phyloP scores from a whole-genome alignment of 2,797 vertebrate genomes.

The Pipistrellus pipistrellus region DNA sequence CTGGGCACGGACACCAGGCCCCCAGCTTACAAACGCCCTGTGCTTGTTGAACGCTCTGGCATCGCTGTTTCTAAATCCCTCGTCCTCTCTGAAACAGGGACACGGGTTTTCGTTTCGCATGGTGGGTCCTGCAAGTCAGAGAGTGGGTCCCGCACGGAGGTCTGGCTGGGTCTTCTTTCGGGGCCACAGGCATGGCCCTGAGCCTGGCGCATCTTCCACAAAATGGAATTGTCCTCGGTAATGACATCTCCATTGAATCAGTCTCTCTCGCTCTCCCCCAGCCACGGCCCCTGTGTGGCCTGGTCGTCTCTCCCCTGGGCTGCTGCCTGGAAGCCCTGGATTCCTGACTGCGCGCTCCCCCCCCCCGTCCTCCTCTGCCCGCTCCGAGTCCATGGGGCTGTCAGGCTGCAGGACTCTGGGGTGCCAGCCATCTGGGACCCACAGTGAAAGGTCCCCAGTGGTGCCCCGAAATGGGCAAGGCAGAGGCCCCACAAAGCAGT shows the following conservation, averaged over 20 bases:
- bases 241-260: not conserved
- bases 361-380: not conserved
- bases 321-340: accelerated
- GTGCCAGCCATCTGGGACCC: not conserved
- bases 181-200: no score
- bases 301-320: not conserved
- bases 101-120: accelerated
- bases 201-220: not conserved
- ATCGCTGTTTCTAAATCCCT: not conserved
- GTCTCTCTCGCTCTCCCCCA: accelerated
- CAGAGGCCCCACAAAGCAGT: not conserved
- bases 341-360: not conserved
- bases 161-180: not conserved
- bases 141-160: accelerated
- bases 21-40: accelerated
- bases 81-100: not conserved
- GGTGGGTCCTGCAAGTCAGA: not conserved
- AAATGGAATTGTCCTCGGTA: not conserved
- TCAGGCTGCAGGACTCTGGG: not conserved
- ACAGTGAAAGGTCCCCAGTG: no score
- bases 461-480: not conserved
- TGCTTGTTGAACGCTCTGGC: not conserved
- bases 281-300: not conserved
- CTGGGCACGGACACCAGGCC: not conserved
- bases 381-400: not conserved